These are phyloP conservation scores for Solen grandis DNA, from an alignment of 1,140 invertebrate species.

Conservation along the genomic window DNA sequence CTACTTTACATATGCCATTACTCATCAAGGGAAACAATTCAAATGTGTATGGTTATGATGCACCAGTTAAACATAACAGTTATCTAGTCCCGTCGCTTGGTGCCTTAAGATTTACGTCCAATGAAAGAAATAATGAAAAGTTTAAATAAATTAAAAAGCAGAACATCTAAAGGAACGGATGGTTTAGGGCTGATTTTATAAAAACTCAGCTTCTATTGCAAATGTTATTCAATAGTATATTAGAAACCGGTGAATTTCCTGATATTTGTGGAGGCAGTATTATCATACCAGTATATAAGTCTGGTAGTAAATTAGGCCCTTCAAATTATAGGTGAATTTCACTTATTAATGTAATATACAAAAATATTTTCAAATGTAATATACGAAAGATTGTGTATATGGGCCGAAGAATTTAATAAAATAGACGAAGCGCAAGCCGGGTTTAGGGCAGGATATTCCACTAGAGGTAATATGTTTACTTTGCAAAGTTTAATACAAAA, in stretches of 20 bases:
- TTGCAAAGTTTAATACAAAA: constrained; percentile 23
- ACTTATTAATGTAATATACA: constrained; percentile 12
- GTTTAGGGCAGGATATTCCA: constrained; percentile 6
- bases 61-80: too few relatives aligned
- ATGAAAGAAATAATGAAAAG: not conserved
- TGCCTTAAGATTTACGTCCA: too few relatives aligned
- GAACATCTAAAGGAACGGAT: not conserved
- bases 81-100: too few relatives aligned
- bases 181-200: not conserved
- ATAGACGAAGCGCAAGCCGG: constrained; percentile 13
- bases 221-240: not conserved
- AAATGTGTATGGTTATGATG: too few relatives aligned
- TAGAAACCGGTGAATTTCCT: not conserved
- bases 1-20: too few relatives aligned
- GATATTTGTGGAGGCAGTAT: not conserved
- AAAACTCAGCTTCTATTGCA: not conserved
- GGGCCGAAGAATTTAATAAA: not conserved
- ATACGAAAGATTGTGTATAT: not conserved
- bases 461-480: not conserved
- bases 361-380: constrained; percentile 8
- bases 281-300: not conserved
- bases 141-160: not conserved
- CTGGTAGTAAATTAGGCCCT: not conserved
- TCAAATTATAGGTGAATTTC: constrained; percentile 4
- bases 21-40: too few relatives aligned